Evolutionary conservation across 2,888 invertebrate species (phyloP).

Genomic region (Thysanoteuthis rhombus): DNA sequence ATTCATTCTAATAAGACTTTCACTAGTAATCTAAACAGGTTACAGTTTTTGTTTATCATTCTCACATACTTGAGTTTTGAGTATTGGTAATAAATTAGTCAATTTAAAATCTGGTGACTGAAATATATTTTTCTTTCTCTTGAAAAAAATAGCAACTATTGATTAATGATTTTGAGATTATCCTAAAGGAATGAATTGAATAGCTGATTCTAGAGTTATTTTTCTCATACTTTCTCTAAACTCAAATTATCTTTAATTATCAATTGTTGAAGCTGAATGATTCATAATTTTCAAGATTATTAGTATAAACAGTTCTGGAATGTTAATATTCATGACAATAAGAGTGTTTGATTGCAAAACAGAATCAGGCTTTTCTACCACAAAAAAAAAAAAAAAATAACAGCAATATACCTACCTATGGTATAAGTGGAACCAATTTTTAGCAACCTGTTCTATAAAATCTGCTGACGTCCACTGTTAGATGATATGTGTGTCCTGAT

Average conservation of each 20-base stretch:
- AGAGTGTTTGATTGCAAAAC: background rate
- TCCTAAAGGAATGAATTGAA: too few relatives aligned
- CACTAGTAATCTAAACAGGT: too few relatives aligned
- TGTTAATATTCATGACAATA: background rate
- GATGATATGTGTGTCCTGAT: background rate
- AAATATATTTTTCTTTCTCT: too few relatives aligned
- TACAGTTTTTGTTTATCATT: too few relatives aligned
- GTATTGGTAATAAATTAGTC: too few relatives aligned
- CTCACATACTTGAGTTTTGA: too few relatives aligned
- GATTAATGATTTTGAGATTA: too few relatives aligned
- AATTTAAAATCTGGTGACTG: too few relatives aligned
- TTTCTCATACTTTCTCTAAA: background rate
- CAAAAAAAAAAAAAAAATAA: background rate
- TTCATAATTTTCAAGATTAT: background rate
- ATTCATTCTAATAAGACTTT: too few relatives aligned
- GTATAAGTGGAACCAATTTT: background rate
- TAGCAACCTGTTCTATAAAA: background rate
- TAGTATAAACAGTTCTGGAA: background rate
- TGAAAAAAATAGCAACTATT: too few relatives aligned
- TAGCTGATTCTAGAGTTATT: too few relatives aligned
- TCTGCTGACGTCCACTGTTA: conserved; percentile 12
- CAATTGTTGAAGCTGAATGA: background rate
- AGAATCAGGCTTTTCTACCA: background rate
- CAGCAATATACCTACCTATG: background rate
- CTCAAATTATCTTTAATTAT: background rate